Evolutionary conservation across 2,113 vertebrate species (phyloP), one percentile per base, ranked within the genome.

Genomic region (Chlorocebus sabaeus): DNA sequence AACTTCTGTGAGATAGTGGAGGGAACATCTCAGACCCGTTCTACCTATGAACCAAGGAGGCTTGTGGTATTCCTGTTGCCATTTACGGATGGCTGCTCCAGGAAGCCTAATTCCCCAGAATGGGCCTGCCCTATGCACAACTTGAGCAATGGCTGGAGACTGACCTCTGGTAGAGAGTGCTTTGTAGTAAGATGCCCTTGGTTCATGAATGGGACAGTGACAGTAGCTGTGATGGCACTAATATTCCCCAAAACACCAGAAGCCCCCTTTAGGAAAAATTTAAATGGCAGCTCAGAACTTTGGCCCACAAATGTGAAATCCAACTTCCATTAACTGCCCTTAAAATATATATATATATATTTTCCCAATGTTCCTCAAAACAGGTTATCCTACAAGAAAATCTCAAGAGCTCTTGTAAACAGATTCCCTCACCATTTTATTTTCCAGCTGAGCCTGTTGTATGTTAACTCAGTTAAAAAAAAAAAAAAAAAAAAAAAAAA

Each of bases 301-400:
- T 23, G 38, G 35, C 67, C 82, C 86, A 93, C 38, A 92, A 93
- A 81, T 67, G 9, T 61, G 45, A 96, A 84, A 90, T 89, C 68
- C 48, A 85, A 82, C 50, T 86, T 94, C 72, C 13, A 55, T 18
- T 40, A 93, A 93, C 14, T 40, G 38, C 11, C 79, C n/a, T 89
- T 87, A 32, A 64, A 64, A 45, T 9, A 45, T 45, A 45, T 45
- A 43, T 43, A 43, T 43, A 43, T 40, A 45, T 1, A 45, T 45
- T 95, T 93, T 88, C 45, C 52, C 61, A n/a, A 3, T 82, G 40
- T 78, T 76, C 18, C 50, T 96, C 59, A 86, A 93, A 97, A 94
- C 23, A 83, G 72, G n/a, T 82, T 23, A 61, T 90, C 50, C 72
- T 9, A 90, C 18, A 85, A 73, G 61, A 96, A 45, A 97, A 89